These are phyloP conservation scores for Nothocercus julius DNA, from an alignment of 2,113 vertebrate genomes.

Conservation along the genomic window DNA sequence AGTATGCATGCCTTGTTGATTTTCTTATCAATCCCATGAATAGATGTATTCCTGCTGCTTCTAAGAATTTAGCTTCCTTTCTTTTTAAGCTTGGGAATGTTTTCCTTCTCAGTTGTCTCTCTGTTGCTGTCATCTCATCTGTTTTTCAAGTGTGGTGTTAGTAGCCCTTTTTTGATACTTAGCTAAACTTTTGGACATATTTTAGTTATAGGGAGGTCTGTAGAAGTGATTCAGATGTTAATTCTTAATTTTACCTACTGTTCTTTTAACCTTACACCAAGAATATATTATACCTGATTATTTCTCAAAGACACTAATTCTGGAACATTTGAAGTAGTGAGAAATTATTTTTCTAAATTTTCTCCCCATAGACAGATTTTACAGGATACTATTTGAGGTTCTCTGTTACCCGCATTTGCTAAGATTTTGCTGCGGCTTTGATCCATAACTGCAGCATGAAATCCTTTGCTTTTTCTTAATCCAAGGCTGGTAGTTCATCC, in stretches of 20 bases:
- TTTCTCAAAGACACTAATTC: conserved; percentile 28
- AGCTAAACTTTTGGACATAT: not conserved
- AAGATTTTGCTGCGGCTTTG: conserved; percentile 32
- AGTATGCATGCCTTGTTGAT: conserved; percentile 55
- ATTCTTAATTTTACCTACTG: not conserved
- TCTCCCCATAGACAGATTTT: not conserved
- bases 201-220: conserved; percentile 4
- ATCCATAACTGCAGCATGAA: not conserved
- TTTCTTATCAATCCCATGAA: conserved; percentile 24
- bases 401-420: not conserved
- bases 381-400: not conserved
- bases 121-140: conserved; percentile 47
- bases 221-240: conserved; percentile 1
- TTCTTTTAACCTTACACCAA: not conserved
- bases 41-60: conserved; percentile 4
- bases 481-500: conserved; percentile 26
- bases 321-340: not conserved
- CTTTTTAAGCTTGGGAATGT: conserved; percentile 48
- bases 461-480: conserved; percentile 16
- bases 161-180: not conserved
- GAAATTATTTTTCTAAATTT: not conserved
- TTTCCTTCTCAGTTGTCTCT: conserved; percentile 44
- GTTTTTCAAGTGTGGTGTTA: conserved; percentile 27
- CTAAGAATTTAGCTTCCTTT: conserved; percentile 40
- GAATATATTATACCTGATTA: not conserved